phyloP scores from a whole-genome alignment of 2,113 vertebrate species.

The Ochotona curzoniae region DNA sequence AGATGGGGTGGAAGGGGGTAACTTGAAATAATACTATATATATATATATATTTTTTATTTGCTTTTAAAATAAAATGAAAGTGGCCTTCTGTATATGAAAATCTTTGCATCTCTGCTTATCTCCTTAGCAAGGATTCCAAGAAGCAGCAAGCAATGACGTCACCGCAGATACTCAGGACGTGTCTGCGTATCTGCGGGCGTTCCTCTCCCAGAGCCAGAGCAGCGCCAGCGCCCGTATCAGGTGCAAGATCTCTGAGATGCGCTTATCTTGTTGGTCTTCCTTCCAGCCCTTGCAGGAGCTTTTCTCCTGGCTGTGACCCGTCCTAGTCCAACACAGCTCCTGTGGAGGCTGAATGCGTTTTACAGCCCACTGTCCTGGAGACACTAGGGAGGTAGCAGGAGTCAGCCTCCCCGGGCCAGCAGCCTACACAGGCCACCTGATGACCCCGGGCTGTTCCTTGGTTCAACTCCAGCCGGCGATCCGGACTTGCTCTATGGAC shows the following conservation, averaged over 20 bases:
- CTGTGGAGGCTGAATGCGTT: no score
- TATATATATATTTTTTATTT: conserved; percentile 45
- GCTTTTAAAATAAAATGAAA: conserved; percentile 63
- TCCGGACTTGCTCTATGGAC: no score
- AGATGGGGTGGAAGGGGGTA: conserved; percentile 8
- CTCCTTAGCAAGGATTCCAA: conserved; percentile 32
- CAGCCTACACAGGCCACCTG: no score
- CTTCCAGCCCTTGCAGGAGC: background rate
- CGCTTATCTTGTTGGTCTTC: background rate
- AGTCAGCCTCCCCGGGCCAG: no score
- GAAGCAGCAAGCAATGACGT: background rate
- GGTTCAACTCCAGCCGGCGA: no score
- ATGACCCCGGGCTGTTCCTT: no score
- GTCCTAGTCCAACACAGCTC: background rate
- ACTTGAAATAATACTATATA: conserved; percentile 63
- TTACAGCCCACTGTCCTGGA: no score
- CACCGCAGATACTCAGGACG: no score
- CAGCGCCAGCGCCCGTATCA: no score
- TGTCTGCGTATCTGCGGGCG: background rate
- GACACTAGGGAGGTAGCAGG: no score
- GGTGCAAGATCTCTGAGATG: background rate
- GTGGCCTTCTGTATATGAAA: conserved; percentile 60
- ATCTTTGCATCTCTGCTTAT: conserved; percentile 40
- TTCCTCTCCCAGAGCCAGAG: no score
- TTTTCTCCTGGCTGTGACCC: no score